Base-by-base conservation (phyloP, 2,113 vertebrate species). In the Arothron firmamentum region DNA sequence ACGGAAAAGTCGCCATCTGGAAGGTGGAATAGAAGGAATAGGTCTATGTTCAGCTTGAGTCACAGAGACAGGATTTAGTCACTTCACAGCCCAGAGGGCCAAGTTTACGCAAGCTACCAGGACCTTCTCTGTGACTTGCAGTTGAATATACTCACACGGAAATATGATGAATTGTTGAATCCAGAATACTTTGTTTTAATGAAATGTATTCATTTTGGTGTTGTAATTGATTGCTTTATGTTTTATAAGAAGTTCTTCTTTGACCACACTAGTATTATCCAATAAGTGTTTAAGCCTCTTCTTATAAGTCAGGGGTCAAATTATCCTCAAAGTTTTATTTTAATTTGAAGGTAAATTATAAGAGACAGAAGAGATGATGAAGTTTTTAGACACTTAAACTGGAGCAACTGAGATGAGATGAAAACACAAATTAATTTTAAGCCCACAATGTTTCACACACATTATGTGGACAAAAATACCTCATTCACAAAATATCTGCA, bases 1-100 rank as follows among this genome's bases (percentile, higher is more conserved):
- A 99, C 5, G 97, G 96, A 1, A 99, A 99, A 82, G 89, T 99
- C 1, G 96, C 94, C 63, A 99, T 99, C 77, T 99, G 97, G 97
- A 97, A 94, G 45, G 95, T 94, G 1, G 95, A 95, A 62, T 97
- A 90, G 61, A 75, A 61, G 67, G 62, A 66, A 54, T 67, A 47
- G 52, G 46, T 59, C 28, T 45, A 41, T 0, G 66, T 68, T 80
- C 79, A 75, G 68, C 64, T 55, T 28, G 23, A 56, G 41, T 5
- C n/a, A 52, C 51, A 38, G 23, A 9, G 45, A 41, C 17, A 47
- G 3, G 8, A 53, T 61, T 61, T 14, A 45, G 43, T 31, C 28
- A 9, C 28, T 31, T 31, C 28, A 31, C 28, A 31, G 28, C 28
- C 28, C 28, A 6, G 6, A 31, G 28, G 6, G 8, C 6, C 28